Evolutionary conservation across 2,888 invertebrate genomes (phyloP), one percentile per base, ranked within the genome.

Genomic region (Aspidiotus rigidus): DNA sequence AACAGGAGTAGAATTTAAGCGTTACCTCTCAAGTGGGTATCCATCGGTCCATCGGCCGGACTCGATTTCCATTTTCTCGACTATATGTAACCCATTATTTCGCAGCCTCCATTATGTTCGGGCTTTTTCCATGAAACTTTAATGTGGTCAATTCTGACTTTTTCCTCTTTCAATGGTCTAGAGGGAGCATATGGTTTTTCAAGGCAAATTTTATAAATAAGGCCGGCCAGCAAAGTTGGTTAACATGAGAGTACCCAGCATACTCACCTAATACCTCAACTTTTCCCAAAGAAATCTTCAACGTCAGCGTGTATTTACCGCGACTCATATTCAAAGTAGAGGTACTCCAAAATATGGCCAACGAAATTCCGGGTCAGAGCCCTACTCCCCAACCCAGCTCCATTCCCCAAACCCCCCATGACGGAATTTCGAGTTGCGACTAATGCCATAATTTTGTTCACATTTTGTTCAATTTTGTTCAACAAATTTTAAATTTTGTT

Each of bases 11-110:
- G 28, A 5, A 5, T 28, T 28, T 28, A 28, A 3, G 5, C 28
- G 28, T 28, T 71, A 89, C 89, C 80, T 96, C 95, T 63, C 93
- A 94, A 67, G 93, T 94, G 28, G 95, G 93, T 73, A 95, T 89
- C 97, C 97, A 97, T n/a, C n/a, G n/a, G n/a, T n/a, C n/a, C n/a
- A n/a, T 76, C 93, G 85, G 54, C 96, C 96, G 53, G 92, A 93
- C 72, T 94, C 93, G 81, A 93, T 83, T 76, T 97, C 97, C 91
- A 96, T 92, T 77, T 95, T 94, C 79, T 99, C 99, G 40, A 95
- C 82, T 0, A 90, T n/a, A n/a, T 86, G 77, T 94, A 94, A 10
- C 93, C 93, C 60, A 92, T 91, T 73, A 94, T 86, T 72, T 92
- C 91, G 56, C 87, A 86, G 64, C 96, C 96, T 73, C 95, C 88